A percentile compares a stretch with the other conserved stretches of the same genome.
Evolutionary conservation across 2,888 invertebrate genomes (phyloP).

Genomic region (Platerodrilus igneus): DNA sequence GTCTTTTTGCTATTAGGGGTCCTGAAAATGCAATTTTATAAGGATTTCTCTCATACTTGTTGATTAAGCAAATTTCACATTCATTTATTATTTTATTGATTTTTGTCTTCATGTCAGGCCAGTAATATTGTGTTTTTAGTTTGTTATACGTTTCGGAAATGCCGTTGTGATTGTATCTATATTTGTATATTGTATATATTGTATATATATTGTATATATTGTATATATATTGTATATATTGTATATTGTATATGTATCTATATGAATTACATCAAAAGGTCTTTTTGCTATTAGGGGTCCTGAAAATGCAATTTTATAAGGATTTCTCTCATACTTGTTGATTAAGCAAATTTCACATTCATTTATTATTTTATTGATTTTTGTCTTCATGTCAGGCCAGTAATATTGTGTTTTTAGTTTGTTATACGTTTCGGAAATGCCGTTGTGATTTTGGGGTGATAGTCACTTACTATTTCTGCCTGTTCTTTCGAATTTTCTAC

Average conservation of each 20-base stretch:
- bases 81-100: constrained; percentile 19
- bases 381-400: constrained; percentile 20
- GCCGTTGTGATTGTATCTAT: constrained; percentile 23
- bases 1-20: constrained; percentile 16
- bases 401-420: constrained; percentile 17
- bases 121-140: constrained; percentile 18
- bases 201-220: no score
- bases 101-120: constrained; percentile 18
- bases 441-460: constrained; percentile 21
- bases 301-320: constrained; percentile 11
- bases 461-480: constrained; percentile 16
- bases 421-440: constrained; percentile 20
- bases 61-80: constrained; percentile 9
- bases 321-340: constrained; percentile 22
- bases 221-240: no score
- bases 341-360: constrained; percentile 8
- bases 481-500: constrained; percentile 17
- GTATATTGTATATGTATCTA: no score
- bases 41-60: constrained; percentile 23
- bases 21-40: constrained; percentile 11
- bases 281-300: constrained; percentile 15
- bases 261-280: constrained; percentile 19
- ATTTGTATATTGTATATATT: no score
- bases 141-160: constrained; percentile 20
- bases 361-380: constrained; percentile 20